A percentile compares a stretch with the other conserved stretches of the same genome.
Evolutionary conservation across 1,140 invertebrate species (phyloP).

Genomic region (Glomeris maerens): DNA sequence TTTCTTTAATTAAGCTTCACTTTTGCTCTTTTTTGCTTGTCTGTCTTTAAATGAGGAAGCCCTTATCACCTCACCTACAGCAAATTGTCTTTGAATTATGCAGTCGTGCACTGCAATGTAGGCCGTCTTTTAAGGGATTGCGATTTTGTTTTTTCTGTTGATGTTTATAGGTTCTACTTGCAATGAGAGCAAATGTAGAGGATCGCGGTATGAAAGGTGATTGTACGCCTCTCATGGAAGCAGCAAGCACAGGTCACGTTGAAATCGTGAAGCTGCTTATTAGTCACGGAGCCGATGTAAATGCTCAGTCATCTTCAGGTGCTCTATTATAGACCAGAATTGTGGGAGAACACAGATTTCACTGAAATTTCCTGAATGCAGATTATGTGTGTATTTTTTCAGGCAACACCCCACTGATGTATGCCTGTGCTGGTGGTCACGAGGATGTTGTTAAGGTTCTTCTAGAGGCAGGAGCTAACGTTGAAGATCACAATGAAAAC

Average conservation of each 20-base stretch:
- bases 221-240: slow-evolving; percentile 94
- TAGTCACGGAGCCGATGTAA: slow-evolving; percentile 84
- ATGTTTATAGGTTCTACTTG: slow-evolving; percentile 60
- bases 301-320: slow-evolving; percentile 88
- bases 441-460: slow-evolving; percentile 75
- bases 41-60: no score
- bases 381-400: slow-evolving; percentile 15
- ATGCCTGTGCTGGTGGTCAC: slow-evolving; percentile 92
- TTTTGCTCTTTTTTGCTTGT: no score
- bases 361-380: slow-evolving; percentile 2
- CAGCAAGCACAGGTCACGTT: slow-evolving; percentile 81
- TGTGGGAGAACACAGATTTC: not conserved
- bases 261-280: slow-evolving; percentile 86
- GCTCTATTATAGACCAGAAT: slow-evolving; percentile 14
- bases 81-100: not conserved
- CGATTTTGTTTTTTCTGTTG: not conserved
- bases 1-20: no score
- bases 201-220: slow-evolving; percentile 88
- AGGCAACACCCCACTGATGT: slow-evolving; percentile 95
- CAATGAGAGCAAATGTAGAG: slow-evolving; percentile 94
- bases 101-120: not conserved
- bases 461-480: slow-evolving; percentile 79
- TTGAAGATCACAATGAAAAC: slow-evolving; percentile 98
- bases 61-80: not conserved
- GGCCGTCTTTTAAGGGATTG: not conserved